Evolutionary conservation across 2,888 invertebrate genomes (phyloP), one percentile per base, ranked within the genome.

Genomic region (Eudemis profundana): DNA sequence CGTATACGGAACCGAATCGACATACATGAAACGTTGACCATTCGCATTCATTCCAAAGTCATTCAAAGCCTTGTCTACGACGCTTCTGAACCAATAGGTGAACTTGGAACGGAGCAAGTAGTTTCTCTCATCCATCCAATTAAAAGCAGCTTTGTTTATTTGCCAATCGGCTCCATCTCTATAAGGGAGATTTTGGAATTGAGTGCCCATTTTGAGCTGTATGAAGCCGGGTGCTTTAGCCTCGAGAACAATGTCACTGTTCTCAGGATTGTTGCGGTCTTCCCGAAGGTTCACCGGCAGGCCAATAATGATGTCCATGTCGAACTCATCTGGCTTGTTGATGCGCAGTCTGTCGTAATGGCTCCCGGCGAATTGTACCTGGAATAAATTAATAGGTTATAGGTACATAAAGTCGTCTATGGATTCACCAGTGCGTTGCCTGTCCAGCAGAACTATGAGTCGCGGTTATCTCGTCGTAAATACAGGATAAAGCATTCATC

Each of bases 261-360:
- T 81, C 1, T 71, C 67, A 0, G 70, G 71, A 70, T 83, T 78
- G 2, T 27, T 15, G 0, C 57, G 61, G 8, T 84, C 67, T 8
- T 60, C 66, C 1, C 78, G 72, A 8, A 85, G 73, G 66, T 85
- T 82, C 0, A 93, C 70, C 0, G 94, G 93, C 10, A 94, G 73
- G 12, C 83, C 80, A 14, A 95, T 87, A 0, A 94, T 83, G 3
- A 94, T 82, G 72, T 94, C 93, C 72, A 94, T 84, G 71, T 95
- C 95, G 68, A 92, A 95, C 72, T 95, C 94, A 59, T 93, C 90
- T 0, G 94, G 93, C 66, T 91, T 89, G 12, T 90, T 89, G 0
- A 94, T 92, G 68, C 93, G 93, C 1, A 94, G 81, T 8, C 88
- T 83, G 75, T 95, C 94, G 68, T 88, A 94, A 71, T 88, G 94